Evolutionary conservation across 2,113 vertebrate species (phyloP).

Genomic region (Sceloporus tristichus): DNA sequence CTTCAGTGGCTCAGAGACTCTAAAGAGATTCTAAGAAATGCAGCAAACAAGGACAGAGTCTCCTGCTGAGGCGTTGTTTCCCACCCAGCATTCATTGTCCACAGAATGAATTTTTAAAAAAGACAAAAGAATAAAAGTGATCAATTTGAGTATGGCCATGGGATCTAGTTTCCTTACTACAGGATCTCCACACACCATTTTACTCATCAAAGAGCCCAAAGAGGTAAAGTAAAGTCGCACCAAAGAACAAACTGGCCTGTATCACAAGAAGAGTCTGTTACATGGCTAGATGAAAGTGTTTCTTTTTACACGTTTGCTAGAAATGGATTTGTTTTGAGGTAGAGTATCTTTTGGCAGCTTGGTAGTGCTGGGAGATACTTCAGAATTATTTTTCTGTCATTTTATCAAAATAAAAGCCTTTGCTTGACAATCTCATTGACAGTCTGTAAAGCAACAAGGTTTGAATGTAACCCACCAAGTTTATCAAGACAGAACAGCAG

Average conservation of each 20-base stretch:
- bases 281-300: no score
- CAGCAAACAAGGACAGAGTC: background rate
- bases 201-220: background rate
- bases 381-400: background rate
- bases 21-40: background rate
- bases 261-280: background rate
- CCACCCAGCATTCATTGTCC: background rate
- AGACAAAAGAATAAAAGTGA: background rate
- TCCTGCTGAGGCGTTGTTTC: background rate
- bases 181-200: background rate
- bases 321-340: background rate
- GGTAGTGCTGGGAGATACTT: background rate
- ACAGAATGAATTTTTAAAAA: background rate
- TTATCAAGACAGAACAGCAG: slow-evolving; percentile 15
- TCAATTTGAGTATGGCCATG: background rate
- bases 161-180: background rate
- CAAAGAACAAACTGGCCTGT: slow-evolving; percentile 4
- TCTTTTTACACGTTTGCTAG: background rate
- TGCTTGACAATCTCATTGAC: slow-evolving; percentile 19
- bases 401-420: slow-evolving; percentile 12
- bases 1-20: background rate
- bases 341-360: background rate
- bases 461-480: slow-evolving; percentile 37
- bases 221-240: background rate
- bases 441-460: slow-evolving; percentile 37